Evolutionary conservation across 92 coral and sea anemone genomes (phyloP), one percentile per base, ranked within the genome.

Genomic region (Epizoanthus illoricatus): DNA sequence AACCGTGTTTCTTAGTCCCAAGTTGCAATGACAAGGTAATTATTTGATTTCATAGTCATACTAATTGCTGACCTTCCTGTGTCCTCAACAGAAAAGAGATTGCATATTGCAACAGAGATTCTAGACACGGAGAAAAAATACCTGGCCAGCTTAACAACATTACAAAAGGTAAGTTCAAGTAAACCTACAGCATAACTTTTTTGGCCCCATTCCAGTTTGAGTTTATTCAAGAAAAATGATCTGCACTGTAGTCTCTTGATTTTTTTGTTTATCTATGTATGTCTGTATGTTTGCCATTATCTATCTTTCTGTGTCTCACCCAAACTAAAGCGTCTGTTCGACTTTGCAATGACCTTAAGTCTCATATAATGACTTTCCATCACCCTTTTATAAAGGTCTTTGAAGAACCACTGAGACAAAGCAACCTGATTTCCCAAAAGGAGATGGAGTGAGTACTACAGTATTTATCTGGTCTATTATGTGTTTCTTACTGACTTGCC

Each of bases 71-170:
- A 28, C 20, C 11, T 17, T 39, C 33, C 40, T 75, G 20, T 36
- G 18, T 57, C 20, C 23, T 43, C 58, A 65, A 28, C 86, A 96
- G 99, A 93, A 87, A 96, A 91, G 73, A 88, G 99, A 79, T 67
- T 91, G 63, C 95, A 88, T 67, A 89, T 92, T 24, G 97, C 99
- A 0, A 92, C 87, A 45, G 99, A 97, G 73, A 97, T 97, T 24
- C 64, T 97, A 74, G 94, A 92, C 42, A 97, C 99, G 71, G 99
- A 97, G 79, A 94, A 97, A 88, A 97, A 88, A 70, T 97, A 97
- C 76, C 85, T 97, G 66, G 88, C 92, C 57, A 92, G 98, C 45
- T 76, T 97, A 75, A 92, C 87, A 24, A 93, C 98, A 1, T 84
- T 97, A 73, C 90, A 97, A 74, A 90, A 89, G 94, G 99, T 93